Conservation (phyloP, 1,140 invertebrate species). For the Drosophila teissieri region DNA sequence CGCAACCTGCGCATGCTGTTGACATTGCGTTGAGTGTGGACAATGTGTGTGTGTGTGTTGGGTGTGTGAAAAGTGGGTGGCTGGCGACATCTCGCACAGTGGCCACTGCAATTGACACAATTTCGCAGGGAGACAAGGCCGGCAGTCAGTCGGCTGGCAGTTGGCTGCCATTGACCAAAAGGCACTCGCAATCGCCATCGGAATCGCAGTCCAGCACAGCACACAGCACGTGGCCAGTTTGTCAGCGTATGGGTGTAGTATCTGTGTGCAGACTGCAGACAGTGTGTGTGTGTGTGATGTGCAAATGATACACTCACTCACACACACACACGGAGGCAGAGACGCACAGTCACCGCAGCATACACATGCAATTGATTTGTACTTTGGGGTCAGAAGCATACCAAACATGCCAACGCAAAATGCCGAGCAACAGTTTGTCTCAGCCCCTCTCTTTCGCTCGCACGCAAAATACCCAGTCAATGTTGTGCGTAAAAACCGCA, state of each 20-base stretch:
- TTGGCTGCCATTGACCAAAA: constrained; percentile 51
- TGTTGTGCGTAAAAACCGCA: constrained; percentile 64
- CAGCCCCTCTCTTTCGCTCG: background rate
- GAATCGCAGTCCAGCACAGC: constrained; percentile 1
- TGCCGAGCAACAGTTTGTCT: constrained; percentile 53
- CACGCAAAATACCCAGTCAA: background rate
- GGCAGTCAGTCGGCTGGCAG: constrained; percentile 25
- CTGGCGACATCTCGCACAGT: constrained; percentile 24
- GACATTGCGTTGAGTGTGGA: constrained; percentile 51
- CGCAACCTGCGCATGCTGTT: constrained; percentile 73
- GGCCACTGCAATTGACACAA: constrained; percentile 83
- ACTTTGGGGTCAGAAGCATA: constrained; percentile 75
- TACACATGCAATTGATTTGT: constrained; percentile 79
- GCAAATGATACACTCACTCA: constrained; percentile 32
- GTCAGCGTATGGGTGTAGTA: constrained; percentile 21
- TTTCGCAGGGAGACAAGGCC: constrained; percentile 67
- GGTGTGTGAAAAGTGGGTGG: background rate
- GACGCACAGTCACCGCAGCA: constrained; percentile 24
- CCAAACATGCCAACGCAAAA: constrained; percentile 69
- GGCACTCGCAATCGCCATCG: constrained; percentile 24
- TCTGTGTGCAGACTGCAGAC: constrained; percentile 3
- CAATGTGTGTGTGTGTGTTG: background rate
- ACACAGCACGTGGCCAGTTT: constrained; percentile 41
- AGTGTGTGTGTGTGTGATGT: constrained; percentile 11
- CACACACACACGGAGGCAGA: background rate